Conservation (phyloP, 2,888 invertebrate species). For the Darwinula stevensoni region DNA sequence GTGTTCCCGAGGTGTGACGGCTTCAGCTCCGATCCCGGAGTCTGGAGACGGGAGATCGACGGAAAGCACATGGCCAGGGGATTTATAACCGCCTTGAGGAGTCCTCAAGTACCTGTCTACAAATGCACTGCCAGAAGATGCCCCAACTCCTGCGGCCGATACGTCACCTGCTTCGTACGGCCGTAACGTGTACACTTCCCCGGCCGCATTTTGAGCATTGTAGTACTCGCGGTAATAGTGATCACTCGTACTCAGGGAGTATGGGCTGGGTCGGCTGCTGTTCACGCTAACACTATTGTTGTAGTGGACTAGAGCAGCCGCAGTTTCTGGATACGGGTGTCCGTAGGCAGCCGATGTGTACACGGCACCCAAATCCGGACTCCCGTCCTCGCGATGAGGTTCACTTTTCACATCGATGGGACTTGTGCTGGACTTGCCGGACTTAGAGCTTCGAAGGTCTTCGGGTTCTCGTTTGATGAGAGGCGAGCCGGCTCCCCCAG, state of each 20-base stretch:
- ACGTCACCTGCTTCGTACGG: too few relatives aligned
- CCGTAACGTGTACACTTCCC: too few relatives aligned
- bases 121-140: constrained; percentile 20
- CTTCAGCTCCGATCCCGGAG: constrained; percentile 79
- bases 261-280: constrained; percentile 16
- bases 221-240: constrained; percentile 46
- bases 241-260: constrained; percentile 11
- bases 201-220: too few relatives aligned
- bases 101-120: constrained; percentile 28
- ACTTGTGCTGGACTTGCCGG: too few relatives aligned
- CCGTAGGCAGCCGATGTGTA: too few relatives aligned
- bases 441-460: constrained; percentile 30
- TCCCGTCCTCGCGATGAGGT: too few relatives aligned
- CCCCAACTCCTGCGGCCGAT: too few relatives aligned
- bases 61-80: constrained; percentile 29
- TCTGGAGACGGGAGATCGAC: constrained; percentile 85
- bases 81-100: constrained; percentile 3
- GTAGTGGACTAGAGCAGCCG: constrained; percentile 17
- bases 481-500: too few relatives aligned
- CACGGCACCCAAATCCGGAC: too few relatives aligned
- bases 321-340: too few relatives aligned
- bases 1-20: constrained; percentile 68
- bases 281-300: too few relatives aligned
- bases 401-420: too few relatives aligned
- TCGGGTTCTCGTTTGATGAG: constrained; percentile 51